These are phyloP conservation scores for Scaeva pyrastri DNA, from an alignment of 2,888 invertebrate species.

Conservation along the genomic window DNA sequence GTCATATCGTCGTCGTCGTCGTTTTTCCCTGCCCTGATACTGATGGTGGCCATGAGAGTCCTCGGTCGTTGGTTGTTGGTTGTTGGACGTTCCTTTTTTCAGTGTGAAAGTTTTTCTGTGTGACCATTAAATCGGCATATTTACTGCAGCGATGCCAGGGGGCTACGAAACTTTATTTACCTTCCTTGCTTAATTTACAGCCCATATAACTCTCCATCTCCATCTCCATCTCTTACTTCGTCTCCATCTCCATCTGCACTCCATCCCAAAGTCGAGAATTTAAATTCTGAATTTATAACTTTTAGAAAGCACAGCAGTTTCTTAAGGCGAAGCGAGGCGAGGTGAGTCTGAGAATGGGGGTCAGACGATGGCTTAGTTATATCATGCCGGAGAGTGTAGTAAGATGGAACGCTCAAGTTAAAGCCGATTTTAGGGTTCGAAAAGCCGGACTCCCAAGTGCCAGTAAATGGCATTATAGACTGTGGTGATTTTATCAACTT, in stretches of 20 bases:
- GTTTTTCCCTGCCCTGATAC: slow-evolving; percentile 12
- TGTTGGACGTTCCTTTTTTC: neutral
- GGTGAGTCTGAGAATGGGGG: neutral
- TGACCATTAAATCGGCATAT: slow-evolving; percentile 61
- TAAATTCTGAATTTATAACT: slow-evolving; percentile 57
- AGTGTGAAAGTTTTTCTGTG: slow-evolving; percentile 45
- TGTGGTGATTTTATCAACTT: slow-evolving; percentile 50
- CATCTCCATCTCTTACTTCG: neutral
- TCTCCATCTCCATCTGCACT: neutral
- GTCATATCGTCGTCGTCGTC: slow-evolving; percentile 1
- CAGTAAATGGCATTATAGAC: slow-evolving; percentile 24
- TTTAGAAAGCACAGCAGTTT: slow-evolving; percentile 28
- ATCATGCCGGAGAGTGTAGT: neutral
- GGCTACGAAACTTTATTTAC: slow-evolving; percentile 35
- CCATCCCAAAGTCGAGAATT: slow-evolving; percentile 22
- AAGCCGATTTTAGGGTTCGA: slow-evolving; percentile 38
- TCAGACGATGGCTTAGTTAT: slow-evolving; percentile 20
- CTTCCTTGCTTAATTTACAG: slow-evolving; percentile 38
- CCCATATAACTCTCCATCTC: neutral
- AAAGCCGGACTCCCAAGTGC: slow-evolving; percentile 14
- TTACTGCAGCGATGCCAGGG: slow-evolving; percentile 50
- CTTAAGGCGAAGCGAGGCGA: slow-evolving; percentile 3
- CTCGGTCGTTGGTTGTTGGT: too few species aligned
- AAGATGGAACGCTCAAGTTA: slow-evolving; percentile 7
- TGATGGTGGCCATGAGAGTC: neutral